These are phyloP conservation scores for Salvator merianae DNA, from an alignment of 2,113 vertebrate species.

Conservation along the genomic window DNA sequence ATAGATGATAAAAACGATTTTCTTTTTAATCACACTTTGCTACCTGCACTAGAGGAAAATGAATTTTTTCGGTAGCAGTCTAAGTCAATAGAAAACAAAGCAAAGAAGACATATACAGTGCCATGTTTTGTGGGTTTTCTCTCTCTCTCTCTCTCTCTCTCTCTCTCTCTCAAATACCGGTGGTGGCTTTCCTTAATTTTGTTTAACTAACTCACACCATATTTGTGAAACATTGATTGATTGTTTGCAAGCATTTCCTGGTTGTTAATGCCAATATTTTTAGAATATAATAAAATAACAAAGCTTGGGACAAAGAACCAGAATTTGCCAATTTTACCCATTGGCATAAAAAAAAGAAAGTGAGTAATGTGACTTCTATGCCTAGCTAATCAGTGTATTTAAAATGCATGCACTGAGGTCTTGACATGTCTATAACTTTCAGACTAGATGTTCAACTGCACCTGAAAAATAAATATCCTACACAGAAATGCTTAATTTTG, in stretches of 20 bases:
- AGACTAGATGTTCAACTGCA: neutral
- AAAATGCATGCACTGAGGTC: too few species aligned
- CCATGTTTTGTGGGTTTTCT: neutral
- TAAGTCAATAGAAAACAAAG: slow-evolving; percentile 21
- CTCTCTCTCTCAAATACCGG: neutral
- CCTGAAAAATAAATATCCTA: too few species aligned
- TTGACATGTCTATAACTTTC: neutral
- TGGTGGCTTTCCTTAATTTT: neutral
- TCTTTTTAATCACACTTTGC: slow-evolving; percentile 25
- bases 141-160: neutral
- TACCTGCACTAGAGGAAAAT: neutral
- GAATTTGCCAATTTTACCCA: slow-evolving; percentile 12
- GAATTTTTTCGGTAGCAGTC: neutral
- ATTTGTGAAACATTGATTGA: neutral
- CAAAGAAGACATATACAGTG: slow-evolving; percentile 1
- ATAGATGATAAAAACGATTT: slow-evolving; percentile 12
- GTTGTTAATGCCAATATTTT: neutral
- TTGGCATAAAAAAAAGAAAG: neutral
- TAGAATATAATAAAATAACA: neutral
- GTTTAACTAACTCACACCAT: slow-evolving; percentile 4
- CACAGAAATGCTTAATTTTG: too few species aligned
- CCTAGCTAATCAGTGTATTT: neutral
- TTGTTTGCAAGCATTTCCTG: neutral
- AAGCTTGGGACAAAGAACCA: neutral
- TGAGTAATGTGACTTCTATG: neutral